These are phyloP conservation scores for Dallia pectoralis DNA, from an alignment of 2,797 vertebrate species.

Conservation along the genomic window DNA sequence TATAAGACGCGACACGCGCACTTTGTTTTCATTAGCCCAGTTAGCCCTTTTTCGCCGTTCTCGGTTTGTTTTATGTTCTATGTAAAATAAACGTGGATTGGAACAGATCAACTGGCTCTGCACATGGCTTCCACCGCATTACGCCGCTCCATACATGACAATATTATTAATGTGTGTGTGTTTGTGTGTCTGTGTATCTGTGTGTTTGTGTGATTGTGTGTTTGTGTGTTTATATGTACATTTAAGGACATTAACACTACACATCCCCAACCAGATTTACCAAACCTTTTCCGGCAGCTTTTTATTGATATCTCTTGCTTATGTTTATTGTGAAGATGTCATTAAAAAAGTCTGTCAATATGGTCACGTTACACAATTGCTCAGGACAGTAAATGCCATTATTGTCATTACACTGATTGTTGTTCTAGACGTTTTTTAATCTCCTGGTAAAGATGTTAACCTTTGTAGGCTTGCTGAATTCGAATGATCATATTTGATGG, in stretches of 20 bases:
- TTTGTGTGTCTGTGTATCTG: background rate
- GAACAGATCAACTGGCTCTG: too few species aligned
- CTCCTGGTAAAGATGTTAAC: conserved; percentile 45
- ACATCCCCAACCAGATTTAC: background rate
- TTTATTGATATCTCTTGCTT: background rate
- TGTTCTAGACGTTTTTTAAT: conserved; percentile 10
- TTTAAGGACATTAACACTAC: background rate
- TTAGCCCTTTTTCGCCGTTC: too few species aligned
- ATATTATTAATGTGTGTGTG: too few species aligned
- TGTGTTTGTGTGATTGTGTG: background rate
- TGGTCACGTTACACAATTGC: conserved; percentile 32
- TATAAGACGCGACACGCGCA: too few species aligned
- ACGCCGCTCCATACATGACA: too few species aligned
- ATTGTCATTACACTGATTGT: conserved; percentile 31
- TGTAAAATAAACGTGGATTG: too few species aligned
- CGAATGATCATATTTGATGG: conserved; percentile 52
- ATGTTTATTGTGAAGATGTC: background rate
- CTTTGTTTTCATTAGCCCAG: too few species aligned
- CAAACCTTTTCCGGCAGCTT: background rate
- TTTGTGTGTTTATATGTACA: conserved; percentile 1
- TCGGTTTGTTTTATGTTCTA: too few species aligned
- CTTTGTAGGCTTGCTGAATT: conserved; percentile 45
- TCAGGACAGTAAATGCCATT: conserved; percentile 37
- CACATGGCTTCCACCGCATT: too few species aligned
- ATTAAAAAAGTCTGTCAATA: conserved; percentile 24